Conservation (phyloP, 1,140 invertebrate species). For the Brachionus plicatilis region DNA sequence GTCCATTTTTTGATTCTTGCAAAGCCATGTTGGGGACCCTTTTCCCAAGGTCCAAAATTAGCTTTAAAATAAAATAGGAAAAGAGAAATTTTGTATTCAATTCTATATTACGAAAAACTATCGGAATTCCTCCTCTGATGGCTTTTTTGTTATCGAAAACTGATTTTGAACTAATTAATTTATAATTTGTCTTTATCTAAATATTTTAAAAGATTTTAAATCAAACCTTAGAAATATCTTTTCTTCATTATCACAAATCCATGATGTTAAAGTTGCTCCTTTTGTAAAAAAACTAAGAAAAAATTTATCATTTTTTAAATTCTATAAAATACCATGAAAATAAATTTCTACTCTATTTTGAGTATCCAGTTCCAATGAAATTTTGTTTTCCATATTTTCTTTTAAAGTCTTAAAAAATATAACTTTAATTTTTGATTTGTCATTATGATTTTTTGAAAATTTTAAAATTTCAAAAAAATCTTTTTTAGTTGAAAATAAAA, state of each 20-base stretch:
- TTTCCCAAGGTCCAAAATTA: conserved; percentile 83
- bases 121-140: conserved; percentile 86
- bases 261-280: conserved; percentile 88
- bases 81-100: conserved; percentile 1
- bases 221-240: conserved; percentile 84
- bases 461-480: background rate
- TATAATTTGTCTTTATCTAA: background rate
- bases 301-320: background rate
- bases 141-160: conserved; percentile 89
- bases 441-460: background rate
- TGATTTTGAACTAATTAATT: conserved; percentile 69
- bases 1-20: conserved; percentile 82
- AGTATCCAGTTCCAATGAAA: conserved; percentile 14
- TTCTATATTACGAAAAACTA: conserved; percentile 83
- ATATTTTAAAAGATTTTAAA: background rate
- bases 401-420: background rate
- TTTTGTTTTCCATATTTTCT: background rate
- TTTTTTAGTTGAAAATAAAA: too few relatives aligned
- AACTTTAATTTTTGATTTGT: background rate
- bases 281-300: background rate
- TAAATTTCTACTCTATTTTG: background rate
- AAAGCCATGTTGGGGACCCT: conserved; percentile 85
- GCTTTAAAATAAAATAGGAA: conserved; percentile 60
- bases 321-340: conserved; percentile 11
- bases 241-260: conserved; percentile 87